Evolutionary conservation across 2,113 vertebrate species (phyloP).

Genomic region (Atherinomorus stipes): DNA sequence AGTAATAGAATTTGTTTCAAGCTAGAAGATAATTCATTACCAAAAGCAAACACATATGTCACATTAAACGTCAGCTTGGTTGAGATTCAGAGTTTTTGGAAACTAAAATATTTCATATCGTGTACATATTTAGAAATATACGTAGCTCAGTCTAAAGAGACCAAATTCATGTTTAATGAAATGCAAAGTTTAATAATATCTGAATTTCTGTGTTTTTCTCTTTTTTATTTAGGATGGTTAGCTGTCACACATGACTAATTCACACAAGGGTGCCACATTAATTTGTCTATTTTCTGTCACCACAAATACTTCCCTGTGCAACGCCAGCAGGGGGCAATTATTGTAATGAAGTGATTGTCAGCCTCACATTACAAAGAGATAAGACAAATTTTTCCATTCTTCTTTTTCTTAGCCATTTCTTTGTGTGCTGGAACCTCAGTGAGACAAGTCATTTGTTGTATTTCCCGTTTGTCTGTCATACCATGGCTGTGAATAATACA

Average conservation of each 20-base stretch:
- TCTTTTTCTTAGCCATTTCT: neutral
- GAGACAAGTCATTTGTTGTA: too few species aligned
- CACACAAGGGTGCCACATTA: neutral
- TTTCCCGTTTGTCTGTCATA: neutral
- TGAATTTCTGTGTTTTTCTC: neutral
- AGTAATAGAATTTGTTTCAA: conserved; percentile 61
- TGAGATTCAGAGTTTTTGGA: neutral
- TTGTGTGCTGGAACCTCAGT: neutral
- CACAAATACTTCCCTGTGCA: neutral
- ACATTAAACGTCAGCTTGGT: neutral
- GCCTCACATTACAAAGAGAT: neutral
- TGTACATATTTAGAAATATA: conserved; percentile 3
- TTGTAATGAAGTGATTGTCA: neutral
- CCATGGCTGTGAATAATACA: too few species aligned
- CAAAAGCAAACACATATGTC: neutral
- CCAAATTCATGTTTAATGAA: neutral
- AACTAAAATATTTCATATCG: neutral
- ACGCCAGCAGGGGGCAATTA: neutral
- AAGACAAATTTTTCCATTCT: neutral
- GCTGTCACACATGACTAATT: neutral
- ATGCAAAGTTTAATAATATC: neutral
- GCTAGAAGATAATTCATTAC: conserved; percentile 46
- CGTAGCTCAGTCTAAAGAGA: neutral
- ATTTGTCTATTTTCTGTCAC: neutral
- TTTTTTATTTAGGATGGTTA: neutral